These are phyloP conservation scores for Eremobia ochroleuca DNA, from an alignment of 2,888 invertebrate species.

Conservation along the genomic window DNA sequence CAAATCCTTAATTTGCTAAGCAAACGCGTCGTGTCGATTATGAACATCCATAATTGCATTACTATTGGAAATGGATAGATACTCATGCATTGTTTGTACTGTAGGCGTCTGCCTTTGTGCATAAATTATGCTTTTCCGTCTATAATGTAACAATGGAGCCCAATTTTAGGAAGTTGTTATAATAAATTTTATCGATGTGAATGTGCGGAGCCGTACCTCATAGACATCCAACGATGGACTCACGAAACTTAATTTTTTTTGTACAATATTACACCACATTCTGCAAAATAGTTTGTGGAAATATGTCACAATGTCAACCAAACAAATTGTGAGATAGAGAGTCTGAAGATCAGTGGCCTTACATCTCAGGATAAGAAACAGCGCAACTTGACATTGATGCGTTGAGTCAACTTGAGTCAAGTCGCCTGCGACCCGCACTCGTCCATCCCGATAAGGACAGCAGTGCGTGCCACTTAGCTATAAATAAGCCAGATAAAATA, in stretches of 20 bases:
- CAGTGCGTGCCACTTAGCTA: constrained; percentile 75
- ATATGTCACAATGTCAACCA: neutral
- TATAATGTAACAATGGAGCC: constrained; percentile 50
- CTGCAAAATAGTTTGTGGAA: neutral
- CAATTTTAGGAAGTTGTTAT: constrained; percentile 52
- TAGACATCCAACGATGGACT: constrained; percentile 15
- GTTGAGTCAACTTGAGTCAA: constrained; percentile 66
- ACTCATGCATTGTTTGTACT: constrained; percentile 45
- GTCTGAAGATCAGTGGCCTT: constrained; percentile 56
- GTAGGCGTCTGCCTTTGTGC: constrained; percentile 27
- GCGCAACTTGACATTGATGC: constrained; percentile 74
- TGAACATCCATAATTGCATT: constrained; percentile 27
- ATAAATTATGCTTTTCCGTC: constrained; percentile 30
- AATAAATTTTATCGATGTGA: constrained; percentile 37
- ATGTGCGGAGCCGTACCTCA: constrained; percentile 16
- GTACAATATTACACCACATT: neutral
- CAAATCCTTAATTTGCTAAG: constrained; percentile 44
- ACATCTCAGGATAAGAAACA: constrained; percentile 62
- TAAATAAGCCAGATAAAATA: constrained; percentile 76
- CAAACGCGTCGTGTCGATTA: constrained; percentile 40
- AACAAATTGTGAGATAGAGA: constrained; percentile 41
- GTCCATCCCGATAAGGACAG: constrained; percentile 74
- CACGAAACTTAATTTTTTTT: neutral
- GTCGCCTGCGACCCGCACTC: constrained; percentile 63
- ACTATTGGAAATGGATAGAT: constrained; percentile 42